phyloP scores from a whole-genome alignment of 2,797 vertebrate species.

The Pantherophis vulpinus region DNA sequence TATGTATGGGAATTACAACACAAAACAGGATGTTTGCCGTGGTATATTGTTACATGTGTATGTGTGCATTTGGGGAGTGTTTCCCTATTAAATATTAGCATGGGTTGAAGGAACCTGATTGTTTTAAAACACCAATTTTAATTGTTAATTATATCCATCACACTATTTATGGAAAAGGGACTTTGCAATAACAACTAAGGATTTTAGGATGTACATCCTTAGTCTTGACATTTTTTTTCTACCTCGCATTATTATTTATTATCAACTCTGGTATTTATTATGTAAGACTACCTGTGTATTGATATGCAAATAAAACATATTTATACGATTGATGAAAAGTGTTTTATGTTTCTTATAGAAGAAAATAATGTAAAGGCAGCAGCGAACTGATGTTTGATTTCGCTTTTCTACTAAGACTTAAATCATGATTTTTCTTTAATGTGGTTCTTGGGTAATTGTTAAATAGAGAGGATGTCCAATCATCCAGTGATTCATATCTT shows the following conservation, averaged over 20 bases:
- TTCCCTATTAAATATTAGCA: not conserved
- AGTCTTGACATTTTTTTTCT: not conserved
- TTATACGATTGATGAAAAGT: not conserved
- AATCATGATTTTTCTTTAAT: not conserved
- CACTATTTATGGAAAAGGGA: not conserved
- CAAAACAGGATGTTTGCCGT: not conserved
- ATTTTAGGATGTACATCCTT: not conserved
- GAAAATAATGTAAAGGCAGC: not conserved
- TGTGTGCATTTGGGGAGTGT: not conserved
- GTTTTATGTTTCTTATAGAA: not conserved
- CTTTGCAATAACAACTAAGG: slow-evolving; percentile 7
- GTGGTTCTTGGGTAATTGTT: not conserved
- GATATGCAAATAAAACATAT: slow-evolving; percentile 5
- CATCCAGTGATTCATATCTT: not conserved
- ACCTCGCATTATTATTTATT: slow-evolving; percentile 23
- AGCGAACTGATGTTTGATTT: not conserved
- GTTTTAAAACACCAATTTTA: not conserved
- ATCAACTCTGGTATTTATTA: slow-evolving; percentile 1
- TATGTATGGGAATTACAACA: not conserved
- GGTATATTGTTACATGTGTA: not conserved
- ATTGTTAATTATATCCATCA: not conserved
- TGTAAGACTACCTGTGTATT: not conserved
- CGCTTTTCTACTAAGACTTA: not conserved
- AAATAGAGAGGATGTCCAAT: not conserved
- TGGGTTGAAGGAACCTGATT: not conserved